Percentiles rank a stretch among this genome's conserved stretches.
These are phyloP conservation scores for Daktulosphaira vitifoliae DNA, from an alignment of 1,140 invertebrate genomes.

Conservation along the genomic window DNA sequence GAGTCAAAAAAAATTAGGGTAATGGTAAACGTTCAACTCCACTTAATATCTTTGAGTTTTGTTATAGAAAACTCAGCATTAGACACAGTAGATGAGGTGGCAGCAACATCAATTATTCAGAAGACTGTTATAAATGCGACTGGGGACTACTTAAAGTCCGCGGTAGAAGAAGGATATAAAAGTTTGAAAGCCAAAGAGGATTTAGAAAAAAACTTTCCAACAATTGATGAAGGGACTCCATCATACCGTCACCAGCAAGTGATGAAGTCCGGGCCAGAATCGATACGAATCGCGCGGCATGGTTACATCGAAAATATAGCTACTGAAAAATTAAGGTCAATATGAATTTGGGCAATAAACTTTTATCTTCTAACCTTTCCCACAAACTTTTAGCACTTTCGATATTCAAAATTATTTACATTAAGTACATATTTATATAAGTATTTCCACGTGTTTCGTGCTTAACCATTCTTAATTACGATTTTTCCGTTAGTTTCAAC, in stretches of 20 bases:
- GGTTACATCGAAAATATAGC: constrained; percentile 59
- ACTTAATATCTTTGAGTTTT: no score
- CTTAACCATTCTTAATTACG: no score
- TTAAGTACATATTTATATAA: no score
- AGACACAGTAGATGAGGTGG: not conserved
- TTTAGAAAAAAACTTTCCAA: constrained; percentile 45
- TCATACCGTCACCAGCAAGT: constrained; percentile 59
- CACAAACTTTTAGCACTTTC: no score
- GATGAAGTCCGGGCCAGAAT: constrained; percentile 50
- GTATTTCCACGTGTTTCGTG: no score
- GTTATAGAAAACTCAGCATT: no score
- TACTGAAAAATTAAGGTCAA: constrained; percentile 48
- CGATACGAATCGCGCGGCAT: constrained; percentile 51
- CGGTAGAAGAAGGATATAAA: constrained; percentile 48
- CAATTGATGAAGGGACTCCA: constrained; percentile 47
- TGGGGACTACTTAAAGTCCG: constrained; percentile 42
- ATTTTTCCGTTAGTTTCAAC: no score
- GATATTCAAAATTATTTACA: no score
- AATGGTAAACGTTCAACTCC: no score
- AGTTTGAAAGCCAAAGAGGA: constrained; percentile 49
- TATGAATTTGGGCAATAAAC: no score
- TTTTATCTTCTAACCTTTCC: no score
- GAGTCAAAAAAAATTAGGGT: no score
- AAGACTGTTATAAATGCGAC: constrained; percentile 34
- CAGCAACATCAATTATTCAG: constrained; percentile 12